These are phyloP conservation scores for Hylaeus anthracinus DNA, from an alignment of 1,140 invertebrate genomes.

Conservation along the genomic window DNA sequence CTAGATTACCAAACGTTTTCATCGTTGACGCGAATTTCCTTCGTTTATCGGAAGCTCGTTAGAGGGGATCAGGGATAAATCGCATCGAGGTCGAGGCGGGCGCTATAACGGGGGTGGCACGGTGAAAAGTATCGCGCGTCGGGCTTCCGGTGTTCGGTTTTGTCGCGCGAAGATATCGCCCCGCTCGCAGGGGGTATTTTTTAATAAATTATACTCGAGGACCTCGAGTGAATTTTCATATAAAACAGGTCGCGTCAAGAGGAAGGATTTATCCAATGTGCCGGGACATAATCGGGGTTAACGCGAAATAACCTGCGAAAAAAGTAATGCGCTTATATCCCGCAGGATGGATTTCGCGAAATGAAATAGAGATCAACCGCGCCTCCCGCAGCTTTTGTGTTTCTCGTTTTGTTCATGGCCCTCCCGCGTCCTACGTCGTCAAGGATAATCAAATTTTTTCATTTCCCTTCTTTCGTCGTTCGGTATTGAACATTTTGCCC, in stretches of 20 bases:
- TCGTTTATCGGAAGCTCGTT: slow-evolving; percentile 66
- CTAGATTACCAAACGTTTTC: slow-evolving; percentile 64
- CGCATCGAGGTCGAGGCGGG: slow-evolving; percentile 31
- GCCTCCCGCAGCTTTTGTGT: background rate
- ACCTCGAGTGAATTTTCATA: slow-evolving; percentile 41
- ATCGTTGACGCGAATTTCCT: slow-evolving; percentile 65
- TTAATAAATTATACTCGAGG: slow-evolving; percentile 44
- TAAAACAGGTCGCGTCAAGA: slow-evolving; percentile 3
- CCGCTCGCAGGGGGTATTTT: slow-evolving; percentile 1
- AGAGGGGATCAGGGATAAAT: slow-evolving; percentile 62
- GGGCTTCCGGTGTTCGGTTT: slow-evolving; percentile 8
- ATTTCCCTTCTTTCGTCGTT: background rate
- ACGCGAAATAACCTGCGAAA: slow-evolving; percentile 51
- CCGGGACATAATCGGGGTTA: slow-evolving; percentile 18
- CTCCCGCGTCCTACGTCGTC: too few species aligned
- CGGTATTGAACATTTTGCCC: slow-evolving; percentile 7
- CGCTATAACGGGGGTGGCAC: background rate
- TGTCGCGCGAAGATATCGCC: slow-evolving; percentile 24
- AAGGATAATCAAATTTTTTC: slow-evolving; percentile 43
- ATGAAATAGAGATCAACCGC: slow-evolving; percentile 44
- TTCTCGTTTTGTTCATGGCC: slow-evolving; percentile 7
- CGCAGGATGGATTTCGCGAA: slow-evolving; percentile 48
- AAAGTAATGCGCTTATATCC: slow-evolving; percentile 53
- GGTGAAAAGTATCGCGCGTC: slow-evolving; percentile 14
- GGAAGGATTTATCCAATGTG: slow-evolving; percentile 11